Evolutionary conservation across 2,888 invertebrate genomes (phyloP).

Genomic region (Augochlorella aurata): DNA sequence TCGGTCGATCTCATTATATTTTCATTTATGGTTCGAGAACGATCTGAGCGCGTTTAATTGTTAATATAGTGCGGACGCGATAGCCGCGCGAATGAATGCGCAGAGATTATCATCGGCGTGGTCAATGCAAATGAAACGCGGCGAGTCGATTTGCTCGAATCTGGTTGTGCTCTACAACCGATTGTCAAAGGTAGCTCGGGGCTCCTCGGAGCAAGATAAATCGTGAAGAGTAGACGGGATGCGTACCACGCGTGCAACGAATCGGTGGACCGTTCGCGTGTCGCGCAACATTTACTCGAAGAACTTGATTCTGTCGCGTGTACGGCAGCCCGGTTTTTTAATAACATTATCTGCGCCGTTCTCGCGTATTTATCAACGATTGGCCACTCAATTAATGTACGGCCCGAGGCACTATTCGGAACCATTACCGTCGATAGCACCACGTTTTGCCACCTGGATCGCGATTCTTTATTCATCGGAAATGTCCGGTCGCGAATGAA

Average conservation of each 20-base stretch:
- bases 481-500: background rate
- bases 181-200: conserved; percentile 17
- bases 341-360: background rate
- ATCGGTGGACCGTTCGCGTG: conserved; percentile 16
- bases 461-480: background rate
- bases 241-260: background rate
- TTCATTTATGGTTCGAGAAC: background rate
- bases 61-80: background rate
- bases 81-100: conserved; percentile 16
- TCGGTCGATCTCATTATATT: background rate
- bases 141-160: conserved; percentile 19
- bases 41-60: conserved; percentile 8
- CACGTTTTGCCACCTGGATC: background rate
- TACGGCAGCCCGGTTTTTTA: conserved; percentile 3
- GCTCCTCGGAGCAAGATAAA: conserved; percentile 21
- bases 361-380: conserved; percentile 35
- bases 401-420: background rate
- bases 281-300: conserved; percentile 17
- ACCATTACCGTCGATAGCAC: background rate
- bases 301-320: conserved; percentile 36
- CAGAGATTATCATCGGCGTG: conserved; percentile 27
- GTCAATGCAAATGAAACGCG: conserved; percentile 13
- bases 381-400: conserved; percentile 30
- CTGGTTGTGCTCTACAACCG: conserved; percentile 5
- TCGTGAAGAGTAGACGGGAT: background rate